These are phyloP conservation scores for Paracentrotus lividus DNA, from an alignment of 53 echinoderm and acorn worm species.

Conservation along the genomic window DNA sequence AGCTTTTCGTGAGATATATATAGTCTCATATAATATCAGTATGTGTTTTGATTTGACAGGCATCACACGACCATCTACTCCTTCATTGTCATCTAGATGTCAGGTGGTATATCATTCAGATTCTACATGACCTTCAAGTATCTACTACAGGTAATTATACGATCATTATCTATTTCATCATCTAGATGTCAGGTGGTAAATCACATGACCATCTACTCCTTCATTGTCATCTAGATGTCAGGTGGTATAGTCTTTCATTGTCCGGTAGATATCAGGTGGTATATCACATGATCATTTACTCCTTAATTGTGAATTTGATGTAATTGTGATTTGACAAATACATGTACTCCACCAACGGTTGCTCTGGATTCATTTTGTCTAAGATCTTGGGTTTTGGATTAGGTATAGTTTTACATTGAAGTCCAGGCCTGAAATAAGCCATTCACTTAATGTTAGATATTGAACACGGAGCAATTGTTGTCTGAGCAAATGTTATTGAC, in stretches of 20 bases:
- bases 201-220: slow-evolving; percentile 59
- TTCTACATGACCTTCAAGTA: slow-evolving; percentile 60
- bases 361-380: no score
- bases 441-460: no score
- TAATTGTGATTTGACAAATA: no score
- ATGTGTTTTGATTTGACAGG: background rate
- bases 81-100: slow-evolving; percentile 64
- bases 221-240: slow-evolving; percentile 63
- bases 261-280: background rate
- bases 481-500: no score
- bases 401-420: no score
- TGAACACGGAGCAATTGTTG: no score
- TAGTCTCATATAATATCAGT: no score
- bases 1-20: no score
- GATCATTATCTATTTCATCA: background rate
- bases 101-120: slow-evolving; percentile 67
- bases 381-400: no score
- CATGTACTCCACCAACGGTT: no score
- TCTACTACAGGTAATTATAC: slow-evolving; percentile 1
- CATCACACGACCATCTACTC: slow-evolving; percentile 56
- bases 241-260: slow-evolving; percentile 25
- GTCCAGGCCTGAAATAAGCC: no score
- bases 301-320: slow-evolving; percentile 55
- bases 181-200: background rate
- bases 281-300: slow-evolving; percentile 53